Evolutionary conservation across 2,113 vertebrate species (phyloP).

Genomic region (Pangasianodon hypophthalmus): DNA sequence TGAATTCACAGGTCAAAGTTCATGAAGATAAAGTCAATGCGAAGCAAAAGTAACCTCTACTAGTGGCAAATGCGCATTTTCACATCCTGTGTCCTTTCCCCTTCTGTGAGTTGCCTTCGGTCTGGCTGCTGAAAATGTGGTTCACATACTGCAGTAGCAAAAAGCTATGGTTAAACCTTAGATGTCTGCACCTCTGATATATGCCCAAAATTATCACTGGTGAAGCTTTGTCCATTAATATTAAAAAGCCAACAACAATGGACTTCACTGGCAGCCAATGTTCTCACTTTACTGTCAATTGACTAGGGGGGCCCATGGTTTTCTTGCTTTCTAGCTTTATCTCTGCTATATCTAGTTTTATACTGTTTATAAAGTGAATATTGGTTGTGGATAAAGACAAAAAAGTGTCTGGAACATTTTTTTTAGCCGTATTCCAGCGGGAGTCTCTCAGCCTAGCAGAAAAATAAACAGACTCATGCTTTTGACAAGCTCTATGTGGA

Average conservation of each 20-base stretch:
- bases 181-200: neutral
- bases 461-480: constrained; percentile 52
- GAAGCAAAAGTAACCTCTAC: neutral
- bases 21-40: neutral
- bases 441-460: constrained; percentile 44
- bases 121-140: neutral
- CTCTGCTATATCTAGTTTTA: neutral
- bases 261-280: neutral
- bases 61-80: neutral
- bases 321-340: neutral
- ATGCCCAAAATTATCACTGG: neutral
- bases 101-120: neutral
- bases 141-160: neutral
- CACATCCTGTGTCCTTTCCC: neutral
- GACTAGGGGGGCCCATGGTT: neutral
- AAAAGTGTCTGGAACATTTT: constrained; percentile 50
- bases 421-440: constrained; percentile 52
- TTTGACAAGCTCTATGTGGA: constrained; percentile 59
- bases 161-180: neutral
- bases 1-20: neutral
- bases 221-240: neutral
- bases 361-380: neutral
- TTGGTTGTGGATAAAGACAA: constrained; percentile 40
- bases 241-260: neutral
- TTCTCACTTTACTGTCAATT: neutral